A percentile compares a stretch with the other conserved stretches of the same genome.
These are phyloP conservation scores for Cerastis leucographa DNA, from an alignment of 2,888 invertebrate genomes.

Conservation along the genomic window DNA sequence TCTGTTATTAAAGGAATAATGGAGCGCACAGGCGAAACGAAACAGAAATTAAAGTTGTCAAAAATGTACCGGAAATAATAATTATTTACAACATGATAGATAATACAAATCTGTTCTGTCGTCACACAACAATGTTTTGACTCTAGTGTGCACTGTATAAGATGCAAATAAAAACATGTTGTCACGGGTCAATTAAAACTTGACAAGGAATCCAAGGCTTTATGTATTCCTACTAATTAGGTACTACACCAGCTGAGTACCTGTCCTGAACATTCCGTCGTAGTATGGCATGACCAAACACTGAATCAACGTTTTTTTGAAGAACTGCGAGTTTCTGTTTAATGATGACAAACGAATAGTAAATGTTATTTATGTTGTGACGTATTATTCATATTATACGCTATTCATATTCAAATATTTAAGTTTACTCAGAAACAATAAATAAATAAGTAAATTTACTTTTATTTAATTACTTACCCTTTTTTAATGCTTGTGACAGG, in stretches of 20 bases:
- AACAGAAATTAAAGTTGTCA: not conserved
- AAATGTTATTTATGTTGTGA: conserved; percentile 23
- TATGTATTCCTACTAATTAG: conserved; percentile 22
- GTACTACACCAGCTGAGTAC: not conserved
- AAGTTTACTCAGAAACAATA: conserved; percentile 35
- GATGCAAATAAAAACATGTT: not conserved
- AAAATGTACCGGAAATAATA: not conserved
- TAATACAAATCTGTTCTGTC: not conserved
- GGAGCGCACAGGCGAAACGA: not conserved
- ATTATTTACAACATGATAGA: not conserved
- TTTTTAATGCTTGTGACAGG: not conserved
- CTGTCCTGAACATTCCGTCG: conserved; percentile 3
- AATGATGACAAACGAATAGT: conserved; percentile 36
- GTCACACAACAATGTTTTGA: not conserved
- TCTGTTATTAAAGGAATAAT: not conserved
- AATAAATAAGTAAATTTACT: too few relatives aligned
- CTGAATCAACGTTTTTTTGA: conserved; percentile 33
- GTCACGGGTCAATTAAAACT: not conserved
- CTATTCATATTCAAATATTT: conserved; percentile 39
- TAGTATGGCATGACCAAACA: conserved; percentile 11
- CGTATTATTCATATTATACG: conserved; percentile 26
- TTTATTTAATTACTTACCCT: not conserved
- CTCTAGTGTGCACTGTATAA: not conserved
- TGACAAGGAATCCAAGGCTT: not conserved
- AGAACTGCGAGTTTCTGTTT: conserved; percentile 35